Evolutionary conservation across 37 sponge, comb jelly and placozoan species (phyloP).

Genomic region (Amphimedon queenslandica): DNA sequence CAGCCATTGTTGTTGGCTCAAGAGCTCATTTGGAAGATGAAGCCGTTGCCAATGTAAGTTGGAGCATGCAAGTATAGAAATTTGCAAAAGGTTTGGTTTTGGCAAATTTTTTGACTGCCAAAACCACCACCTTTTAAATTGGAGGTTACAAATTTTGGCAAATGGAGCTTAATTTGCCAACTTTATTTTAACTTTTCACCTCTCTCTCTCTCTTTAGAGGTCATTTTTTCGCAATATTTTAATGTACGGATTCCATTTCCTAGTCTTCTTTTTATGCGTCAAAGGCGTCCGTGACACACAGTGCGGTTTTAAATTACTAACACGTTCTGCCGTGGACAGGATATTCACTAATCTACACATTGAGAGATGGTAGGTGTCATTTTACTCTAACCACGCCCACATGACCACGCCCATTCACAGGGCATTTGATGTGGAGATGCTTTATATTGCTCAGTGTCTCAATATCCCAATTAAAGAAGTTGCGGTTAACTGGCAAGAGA

Average conservation of each 20-base stretch:
- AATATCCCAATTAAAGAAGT: slow-evolving; percentile 88
- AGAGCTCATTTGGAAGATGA: slow-evolving; percentile 97
- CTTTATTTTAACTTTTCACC: not conserved
- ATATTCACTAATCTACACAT: slow-evolving; percentile 83
- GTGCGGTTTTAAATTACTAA: slow-evolving; percentile 99
- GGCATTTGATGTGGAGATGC: slow-evolving; percentile 99
- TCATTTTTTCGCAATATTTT: slow-evolving; percentile 89
- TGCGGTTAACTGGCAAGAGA: slow-evolving; percentile 97
- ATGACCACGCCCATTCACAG: slow-evolving; percentile 11
- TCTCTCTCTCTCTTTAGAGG: slow-evolving; percentile 51
- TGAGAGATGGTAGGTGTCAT: slow-evolving; percentile 74
- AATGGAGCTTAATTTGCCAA: not conserved
- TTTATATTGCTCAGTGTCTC: slow-evolving; percentile 86
- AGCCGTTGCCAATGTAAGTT: slow-evolving; percentile 81
- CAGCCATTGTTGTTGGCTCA: slow-evolving; percentile 82
- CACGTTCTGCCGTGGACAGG: slow-evolving; percentile 66
- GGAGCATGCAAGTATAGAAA: no score
- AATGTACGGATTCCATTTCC: slow-evolving; percentile 93
- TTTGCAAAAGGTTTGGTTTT: no score
- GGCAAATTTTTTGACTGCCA: no score
- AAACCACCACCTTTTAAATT: no score
- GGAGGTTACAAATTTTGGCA: no score
- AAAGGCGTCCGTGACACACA: slow-evolving; percentile 94
- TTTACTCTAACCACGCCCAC: not conserved
- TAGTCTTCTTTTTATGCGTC: slow-evolving; percentile 86